phyloP scores from a whole-genome alignment of 2,797 vertebrate species.

The Semaprochilodus insignis region DNA sequence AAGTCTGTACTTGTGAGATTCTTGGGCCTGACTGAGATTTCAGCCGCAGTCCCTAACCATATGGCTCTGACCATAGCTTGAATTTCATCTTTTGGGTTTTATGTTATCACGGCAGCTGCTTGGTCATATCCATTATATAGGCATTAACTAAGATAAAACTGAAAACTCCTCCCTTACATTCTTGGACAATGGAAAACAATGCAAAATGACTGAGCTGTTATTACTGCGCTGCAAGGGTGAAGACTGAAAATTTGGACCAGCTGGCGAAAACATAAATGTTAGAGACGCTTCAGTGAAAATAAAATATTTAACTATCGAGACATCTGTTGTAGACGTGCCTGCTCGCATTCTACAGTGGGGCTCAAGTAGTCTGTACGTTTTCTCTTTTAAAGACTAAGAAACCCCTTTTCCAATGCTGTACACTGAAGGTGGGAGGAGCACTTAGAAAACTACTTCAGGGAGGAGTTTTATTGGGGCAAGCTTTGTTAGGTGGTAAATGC shows the following conservation, averaged over 20 bases:
- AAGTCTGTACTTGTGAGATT: conserved; percentile 18
- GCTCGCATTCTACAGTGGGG: too few species aligned
- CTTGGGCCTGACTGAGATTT: neutral
- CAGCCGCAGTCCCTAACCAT: neutral
- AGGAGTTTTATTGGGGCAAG: too few species aligned
- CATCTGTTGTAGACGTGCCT: too few species aligned
- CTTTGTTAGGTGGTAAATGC: too few species aligned
- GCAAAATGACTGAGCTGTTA: neutral
- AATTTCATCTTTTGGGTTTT: neutral
- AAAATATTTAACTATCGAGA: too few species aligned
- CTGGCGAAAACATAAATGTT: neutral
- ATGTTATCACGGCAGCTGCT: neutral
- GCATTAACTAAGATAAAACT: neutral
- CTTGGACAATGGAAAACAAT: neutral
- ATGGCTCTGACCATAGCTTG: neutral
- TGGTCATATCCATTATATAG: neutral
- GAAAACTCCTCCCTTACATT: neutral
- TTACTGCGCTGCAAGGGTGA: neutral
- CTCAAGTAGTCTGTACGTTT: too few species aligned
- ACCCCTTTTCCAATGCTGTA: too few species aligned
- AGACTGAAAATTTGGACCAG: neutral
- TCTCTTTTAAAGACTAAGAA: too few species aligned
- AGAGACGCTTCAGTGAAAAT: neutral
- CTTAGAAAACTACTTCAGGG: too few species aligned
- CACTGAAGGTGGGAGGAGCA: too few species aligned